Evolutionary conservation across 2,113 vertebrate species (phyloP).

Genomic region (Rhadina sibilatrix): DNA sequence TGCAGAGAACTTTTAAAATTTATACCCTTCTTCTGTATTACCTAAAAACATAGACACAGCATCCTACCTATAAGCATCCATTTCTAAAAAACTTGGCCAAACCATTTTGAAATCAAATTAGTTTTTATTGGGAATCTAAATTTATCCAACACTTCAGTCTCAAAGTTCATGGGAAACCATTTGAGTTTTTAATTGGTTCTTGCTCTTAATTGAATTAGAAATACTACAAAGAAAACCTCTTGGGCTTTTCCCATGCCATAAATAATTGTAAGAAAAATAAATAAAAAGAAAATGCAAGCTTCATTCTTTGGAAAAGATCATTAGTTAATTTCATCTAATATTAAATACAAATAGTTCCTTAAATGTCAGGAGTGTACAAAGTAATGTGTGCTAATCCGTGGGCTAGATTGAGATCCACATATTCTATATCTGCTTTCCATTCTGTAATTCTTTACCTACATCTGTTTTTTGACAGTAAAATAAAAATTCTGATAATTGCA

Average conservation of each 20-base stretch:
- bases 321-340: conserved; percentile 4
- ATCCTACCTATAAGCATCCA: not conserved
- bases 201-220: conserved; percentile 44
- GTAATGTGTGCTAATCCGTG: not conserved
- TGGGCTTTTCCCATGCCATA: conserved; percentile 26
- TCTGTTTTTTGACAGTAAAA: not conserved
- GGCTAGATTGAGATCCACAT: not conserved
- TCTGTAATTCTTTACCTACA: not conserved
- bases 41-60: not conserved
- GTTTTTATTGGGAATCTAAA: conserved; percentile 3
- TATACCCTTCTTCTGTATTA: not conserved
- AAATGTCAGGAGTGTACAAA: not conserved
- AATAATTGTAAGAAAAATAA: conserved; percentile 52
- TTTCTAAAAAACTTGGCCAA: not conserved
- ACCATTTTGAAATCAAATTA: conserved; percentile 1
- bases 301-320: not conserved
- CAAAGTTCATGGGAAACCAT: conserved; percentile 40
- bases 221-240: conserved; percentile 13
- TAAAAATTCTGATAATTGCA: not conserved
- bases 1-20: not conserved
- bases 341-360: not conserved
- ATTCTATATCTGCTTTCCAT: not conserved
- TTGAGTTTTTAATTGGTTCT: conserved; percentile 34
- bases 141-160: conserved; percentile 13
- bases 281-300: not conserved